Evolutionary conservation across 2,888 invertebrate species (phyloP).

Genomic region (Oscheius sp.): DNA sequence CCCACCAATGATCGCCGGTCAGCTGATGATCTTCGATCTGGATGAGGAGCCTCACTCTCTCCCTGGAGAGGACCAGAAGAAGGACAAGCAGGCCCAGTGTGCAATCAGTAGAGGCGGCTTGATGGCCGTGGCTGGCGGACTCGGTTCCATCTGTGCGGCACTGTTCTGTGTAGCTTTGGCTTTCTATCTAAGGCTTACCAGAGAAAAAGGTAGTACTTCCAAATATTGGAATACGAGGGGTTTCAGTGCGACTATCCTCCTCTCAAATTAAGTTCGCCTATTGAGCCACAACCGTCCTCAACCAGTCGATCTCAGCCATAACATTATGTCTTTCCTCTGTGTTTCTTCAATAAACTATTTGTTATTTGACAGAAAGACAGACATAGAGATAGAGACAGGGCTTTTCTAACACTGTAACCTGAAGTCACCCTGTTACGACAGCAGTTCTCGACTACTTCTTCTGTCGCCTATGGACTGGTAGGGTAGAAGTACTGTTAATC

Average conservation of each 20-base stretch:
- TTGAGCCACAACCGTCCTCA: slow-evolving; percentile 3
- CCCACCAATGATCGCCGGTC: slow-evolving; percentile 70
- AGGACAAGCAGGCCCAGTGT: slow-evolving; percentile 39
- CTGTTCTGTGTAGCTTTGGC: slow-evolving; percentile 39
- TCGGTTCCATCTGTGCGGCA: slow-evolving; percentile 46
- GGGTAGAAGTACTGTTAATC: too few species aligned
- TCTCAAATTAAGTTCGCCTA: slow-evolving; percentile 17
- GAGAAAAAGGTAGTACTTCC: slow-evolving; percentile 19
- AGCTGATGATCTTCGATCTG: slow-evolving; percentile 71
- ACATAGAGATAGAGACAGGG: too few species aligned
- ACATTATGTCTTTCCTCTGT: slow-evolving; percentile 5
- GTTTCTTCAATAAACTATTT: too few species aligned
- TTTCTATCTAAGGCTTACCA: slow-evolving; percentile 37
- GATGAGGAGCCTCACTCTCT: slow-evolving; percentile 71
- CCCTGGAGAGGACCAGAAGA: slow-evolving; percentile 1
- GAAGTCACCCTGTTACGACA: too few species aligned
- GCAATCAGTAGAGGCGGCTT: slow-evolving; percentile 61
- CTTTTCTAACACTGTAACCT: too few species aligned
- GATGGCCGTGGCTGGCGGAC: slow-evolving; percentile 48
- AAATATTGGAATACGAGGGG: background rate
- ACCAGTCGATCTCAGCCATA: slow-evolving; percentile 31
- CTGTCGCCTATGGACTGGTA: too few species aligned
- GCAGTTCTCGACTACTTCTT: too few species aligned
- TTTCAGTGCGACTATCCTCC: slow-evolving; percentile 4
- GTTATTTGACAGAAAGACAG: too few species aligned